phyloP scores from a whole-genome alignment of 2,113 vertebrate species.

The Muntiacus reevesi region DNA sequence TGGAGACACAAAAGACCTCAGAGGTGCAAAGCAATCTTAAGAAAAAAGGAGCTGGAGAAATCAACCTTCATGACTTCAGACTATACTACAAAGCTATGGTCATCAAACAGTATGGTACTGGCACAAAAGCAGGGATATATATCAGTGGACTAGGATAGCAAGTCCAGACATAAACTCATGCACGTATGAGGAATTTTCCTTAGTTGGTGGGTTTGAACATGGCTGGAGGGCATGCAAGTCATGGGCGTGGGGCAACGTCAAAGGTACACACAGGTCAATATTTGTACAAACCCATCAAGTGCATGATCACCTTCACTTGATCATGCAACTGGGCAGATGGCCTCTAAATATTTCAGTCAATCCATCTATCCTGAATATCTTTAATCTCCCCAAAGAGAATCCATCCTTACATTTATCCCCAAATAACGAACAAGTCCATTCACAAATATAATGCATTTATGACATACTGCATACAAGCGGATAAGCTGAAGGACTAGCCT shows the following conservation, averaged over 20 bases:
- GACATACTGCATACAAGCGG: not conserved
- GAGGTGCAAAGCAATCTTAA: not conserved
- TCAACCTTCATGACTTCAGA: not conserved
- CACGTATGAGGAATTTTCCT: not conserved
- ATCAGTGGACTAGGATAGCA: not conserved
- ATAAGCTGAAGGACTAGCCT: too few relatives aligned
- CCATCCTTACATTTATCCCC: not conserved
- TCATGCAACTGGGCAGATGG: accelerated
- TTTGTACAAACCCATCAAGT: not conserved
- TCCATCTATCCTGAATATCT: too few relatives aligned
- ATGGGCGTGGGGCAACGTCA: accelerated
- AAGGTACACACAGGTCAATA: accelerated
- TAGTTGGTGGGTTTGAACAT: not conserved
- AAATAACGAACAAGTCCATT: not conserved
- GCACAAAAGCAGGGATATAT: not conserved
- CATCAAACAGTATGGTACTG: not conserved
- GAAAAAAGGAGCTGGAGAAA: not conserved
- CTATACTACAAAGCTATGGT: not conserved
- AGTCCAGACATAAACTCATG: not conserved
- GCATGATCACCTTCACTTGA: not conserved
- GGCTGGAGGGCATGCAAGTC: accelerated
- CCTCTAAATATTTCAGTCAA: not conserved
- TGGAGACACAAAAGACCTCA: not conserved
- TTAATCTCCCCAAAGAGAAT: not conserved
- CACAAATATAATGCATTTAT: too few relatives aligned